phyloP scores from a whole-genome alignment of 2,113 vertebrate genomes.

The Coptodon bakossiorum region DNA sequence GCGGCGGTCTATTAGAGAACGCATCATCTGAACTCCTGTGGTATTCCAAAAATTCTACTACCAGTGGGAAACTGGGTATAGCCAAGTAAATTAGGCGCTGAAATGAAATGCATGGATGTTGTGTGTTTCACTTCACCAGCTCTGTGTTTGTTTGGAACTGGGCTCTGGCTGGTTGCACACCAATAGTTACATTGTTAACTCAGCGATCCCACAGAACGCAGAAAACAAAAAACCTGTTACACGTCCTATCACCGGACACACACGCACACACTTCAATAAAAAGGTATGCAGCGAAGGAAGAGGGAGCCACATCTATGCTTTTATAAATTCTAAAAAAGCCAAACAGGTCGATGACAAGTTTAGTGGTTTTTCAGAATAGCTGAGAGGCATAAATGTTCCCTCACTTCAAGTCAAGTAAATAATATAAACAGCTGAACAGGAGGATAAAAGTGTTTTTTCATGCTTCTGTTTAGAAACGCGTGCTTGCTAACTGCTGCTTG shows the following conservation, averaged over 20 bases:
- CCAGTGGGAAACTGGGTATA: constrained; percentile 12
- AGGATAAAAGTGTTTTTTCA: background rate
- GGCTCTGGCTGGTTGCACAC: constrained; percentile 68
- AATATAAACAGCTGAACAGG: background rate
- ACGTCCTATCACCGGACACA: constrained; percentile 44
- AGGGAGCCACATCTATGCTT: background rate
- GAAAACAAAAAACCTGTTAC: constrained; percentile 52
- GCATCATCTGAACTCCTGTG: background rate
- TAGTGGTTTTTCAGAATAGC: background rate
- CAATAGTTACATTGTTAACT: constrained; percentile 66
- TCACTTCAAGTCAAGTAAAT: background rate
- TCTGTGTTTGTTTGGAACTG: constrained; percentile 62
- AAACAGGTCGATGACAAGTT: background rate
- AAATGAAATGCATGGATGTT: constrained; percentile 42
- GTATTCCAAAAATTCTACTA: constrained; percentile 8
- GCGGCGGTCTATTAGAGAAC: background rate
- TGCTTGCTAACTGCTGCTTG: background rate
- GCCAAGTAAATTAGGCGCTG: constrained; percentile 24
- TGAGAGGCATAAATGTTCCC: background rate
- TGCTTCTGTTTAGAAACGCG: background rate
- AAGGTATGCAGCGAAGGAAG: background rate
- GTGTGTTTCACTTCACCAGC: constrained; percentile 60
- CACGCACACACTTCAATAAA: background rate
- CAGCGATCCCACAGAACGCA: constrained; percentile 37
- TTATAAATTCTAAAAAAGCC: background rate